Evolutionary conservation across 2,113 vertebrate species (phyloP).

Genomic region (Hydrolagus affinis): DNA sequence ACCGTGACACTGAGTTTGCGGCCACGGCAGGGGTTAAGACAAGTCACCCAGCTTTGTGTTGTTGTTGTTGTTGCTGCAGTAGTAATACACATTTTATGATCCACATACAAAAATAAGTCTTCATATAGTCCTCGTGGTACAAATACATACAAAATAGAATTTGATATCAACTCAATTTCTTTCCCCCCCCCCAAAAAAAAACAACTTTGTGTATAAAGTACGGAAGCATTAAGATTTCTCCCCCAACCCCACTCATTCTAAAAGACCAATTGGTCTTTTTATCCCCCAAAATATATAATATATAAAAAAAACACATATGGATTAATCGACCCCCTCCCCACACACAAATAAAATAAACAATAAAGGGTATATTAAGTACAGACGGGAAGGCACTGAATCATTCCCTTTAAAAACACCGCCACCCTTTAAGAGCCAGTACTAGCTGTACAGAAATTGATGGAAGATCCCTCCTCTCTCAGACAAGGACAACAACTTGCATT

Average conservation of each 20-base stretch:
- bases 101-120: constrained; percentile 77
- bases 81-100: constrained; percentile 39
- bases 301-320: constrained; percentile 7
- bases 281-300: too few relatives aligned
- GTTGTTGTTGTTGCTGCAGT: constrained; percentile 16
- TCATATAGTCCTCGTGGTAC: constrained; percentile 54
- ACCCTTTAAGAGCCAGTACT: constrained; percentile 27
- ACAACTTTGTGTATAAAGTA: constrained; percentile 36
- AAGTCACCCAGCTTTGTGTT: constrained; percentile 43
- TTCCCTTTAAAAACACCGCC: constrained; percentile 20
- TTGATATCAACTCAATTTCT: constrained; percentile 36
- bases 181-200: too few relatives aligned
- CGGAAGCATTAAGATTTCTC: constrained; percentile 37
- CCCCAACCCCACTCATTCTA: constrained; percentile 14
- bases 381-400: constrained; percentile 9
- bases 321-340: not conserved
- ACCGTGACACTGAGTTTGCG: constrained; percentile 43
- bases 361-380: constrained; percentile 14
- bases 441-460: constrained; percentile 19
- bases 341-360: not conserved
- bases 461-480: not conserved
- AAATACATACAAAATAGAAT: constrained; percentile 47
- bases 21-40: constrained; percentile 50
- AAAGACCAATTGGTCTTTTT: not conserved
- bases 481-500: not conserved